Percentiles rank a stretch among this genome's conserved stretches.
Conservation (phyloP, 2,888 invertebrate genomes). For the Ernsta delagoae region DNA sequence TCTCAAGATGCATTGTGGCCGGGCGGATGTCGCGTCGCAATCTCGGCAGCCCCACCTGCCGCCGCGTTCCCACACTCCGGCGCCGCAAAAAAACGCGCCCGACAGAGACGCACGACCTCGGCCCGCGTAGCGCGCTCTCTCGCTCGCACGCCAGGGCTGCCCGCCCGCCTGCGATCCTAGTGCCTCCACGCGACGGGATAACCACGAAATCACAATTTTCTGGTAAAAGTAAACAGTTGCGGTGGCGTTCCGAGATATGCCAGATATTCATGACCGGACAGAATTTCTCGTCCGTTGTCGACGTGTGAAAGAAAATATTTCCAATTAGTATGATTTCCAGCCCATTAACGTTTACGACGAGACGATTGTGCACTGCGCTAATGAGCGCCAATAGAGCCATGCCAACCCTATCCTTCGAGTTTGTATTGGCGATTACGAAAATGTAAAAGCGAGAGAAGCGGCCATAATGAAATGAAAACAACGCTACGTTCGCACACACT, state of each 20-base stretch:
- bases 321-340: conserved; percentile 32
- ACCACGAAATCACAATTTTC: conserved; percentile 73
- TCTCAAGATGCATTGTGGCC: conserved; percentile 79
- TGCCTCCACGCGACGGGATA: conserved; percentile 61
- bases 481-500: conserved; percentile 66
- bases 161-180: conserved; percentile 51
- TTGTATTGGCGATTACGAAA: conserved; percentile 79
- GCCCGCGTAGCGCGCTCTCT: conserved; percentile 63
- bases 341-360: conserved; percentile 17
- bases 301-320: conserved; percentile 42
- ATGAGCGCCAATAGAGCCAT: conserved; percentile 44
- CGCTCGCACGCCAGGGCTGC: conserved; percentile 72
- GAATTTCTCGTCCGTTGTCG: conserved; percentile 38
- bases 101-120: conserved; percentile 62
- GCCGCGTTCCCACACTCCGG: conserved; percentile 83
- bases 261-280: conserved; percentile 49
- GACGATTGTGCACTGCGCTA: conserved; percentile 16
- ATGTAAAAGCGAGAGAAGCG: conserved; percentile 80
- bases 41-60: conserved; percentile 84
- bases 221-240: conserved; percentile 63
- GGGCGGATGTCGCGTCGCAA: conserved; percentile 84
- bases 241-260: conserved; percentile 42
- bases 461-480: conserved; percentile 81
- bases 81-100: conserved; percentile 81
- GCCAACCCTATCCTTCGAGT: conserved; percentile 69